Percentiles rank a stretch among this genome's conserved stretches.
phyloP scores from a whole-genome alignment of 2,797 vertebrate species.

The Paratrypauchen microcephalus region DNA sequence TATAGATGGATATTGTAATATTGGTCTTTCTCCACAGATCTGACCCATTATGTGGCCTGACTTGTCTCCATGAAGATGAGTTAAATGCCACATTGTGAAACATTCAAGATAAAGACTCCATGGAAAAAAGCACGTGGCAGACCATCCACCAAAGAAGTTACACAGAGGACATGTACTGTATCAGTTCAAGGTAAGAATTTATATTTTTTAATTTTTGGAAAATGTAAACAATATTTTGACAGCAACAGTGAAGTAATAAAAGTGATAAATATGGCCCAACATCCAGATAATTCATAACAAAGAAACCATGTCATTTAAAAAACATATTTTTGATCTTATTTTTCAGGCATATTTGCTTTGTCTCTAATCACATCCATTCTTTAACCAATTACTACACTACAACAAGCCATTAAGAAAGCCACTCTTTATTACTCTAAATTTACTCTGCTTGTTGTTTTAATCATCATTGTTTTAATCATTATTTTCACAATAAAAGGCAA shows the following conservation, averaged over 20 bases:
- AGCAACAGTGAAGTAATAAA: neutral
- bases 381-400: neutral
- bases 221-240: neutral
- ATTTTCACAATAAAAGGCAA: constrained; percentile 9
- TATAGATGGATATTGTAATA: too few species aligned
- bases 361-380: neutral
- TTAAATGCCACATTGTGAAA: too few species aligned
- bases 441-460: neutral
- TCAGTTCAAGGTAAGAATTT: too few species aligned
- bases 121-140: too few species aligned
- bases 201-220: too few species aligned
- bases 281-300: neutral
- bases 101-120: too few species aligned
- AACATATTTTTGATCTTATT: neutral
- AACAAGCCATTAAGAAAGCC: neutral
- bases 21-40: too few species aligned
- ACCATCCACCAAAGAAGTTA: too few species aligned
- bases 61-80: too few species aligned
- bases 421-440: neutral
- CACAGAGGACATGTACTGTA: too few species aligned
- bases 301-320: too few species aligned
- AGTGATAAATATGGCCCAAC: neutral
- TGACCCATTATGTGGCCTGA: too few species aligned
- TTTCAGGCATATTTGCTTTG: neutral
- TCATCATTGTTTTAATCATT: constrained; percentile 10